Evolutionary conservation across 2,797 vertebrate species (phyloP), one percentile per base, ranked within the genome.

Genomic region (Mus caroli): DNA sequence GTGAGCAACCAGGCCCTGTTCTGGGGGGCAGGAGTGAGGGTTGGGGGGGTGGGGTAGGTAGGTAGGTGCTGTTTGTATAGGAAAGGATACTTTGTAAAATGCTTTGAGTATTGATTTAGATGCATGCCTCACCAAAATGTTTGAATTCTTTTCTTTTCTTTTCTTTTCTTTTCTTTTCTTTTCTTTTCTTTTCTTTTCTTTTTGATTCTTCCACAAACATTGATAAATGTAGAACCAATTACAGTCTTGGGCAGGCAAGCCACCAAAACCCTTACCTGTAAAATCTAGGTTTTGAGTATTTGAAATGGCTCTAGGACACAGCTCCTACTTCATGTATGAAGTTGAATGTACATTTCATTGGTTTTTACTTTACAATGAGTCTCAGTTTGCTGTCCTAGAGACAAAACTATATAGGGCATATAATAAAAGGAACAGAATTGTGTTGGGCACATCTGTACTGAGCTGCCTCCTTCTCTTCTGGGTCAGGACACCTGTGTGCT

Each of bases 181-280:
- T 85, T 10, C 34, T 50, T 84, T 96, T 26, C 67, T 1, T 90
- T 43, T 95, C 31, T 73, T 1, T 90, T 93, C 92, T 94, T 78
- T 28, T 17, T 88, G 46, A 85, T 34, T 85, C 60, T 43, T 94
- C 71, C 69, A 8, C 92, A 95, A 92, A 94, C 15, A 78, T 88
- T 92, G 60, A 94, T 96, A 92, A 92, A 85, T 91, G 43, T 90
- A 88, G 86, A 64, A 79, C 62, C 79, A 82, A 11, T 96, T 94
- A 95, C 80, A 77, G 15, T 84, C 46, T 77, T 37, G 90, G 73
- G 54, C 60, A 79, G 46, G 69, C 56, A 90, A 95, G 85, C 26
- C 26, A 46, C 26, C 76, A 76, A 82, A 96, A 96, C 56, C 69
- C 24, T 60, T 92, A 54, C 58, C 31, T 89, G 77, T 90, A 85